phyloP scores from a whole-genome alignment of 2,797 vertebrate species.

The Lagorchestes hirsutus region DNA sequence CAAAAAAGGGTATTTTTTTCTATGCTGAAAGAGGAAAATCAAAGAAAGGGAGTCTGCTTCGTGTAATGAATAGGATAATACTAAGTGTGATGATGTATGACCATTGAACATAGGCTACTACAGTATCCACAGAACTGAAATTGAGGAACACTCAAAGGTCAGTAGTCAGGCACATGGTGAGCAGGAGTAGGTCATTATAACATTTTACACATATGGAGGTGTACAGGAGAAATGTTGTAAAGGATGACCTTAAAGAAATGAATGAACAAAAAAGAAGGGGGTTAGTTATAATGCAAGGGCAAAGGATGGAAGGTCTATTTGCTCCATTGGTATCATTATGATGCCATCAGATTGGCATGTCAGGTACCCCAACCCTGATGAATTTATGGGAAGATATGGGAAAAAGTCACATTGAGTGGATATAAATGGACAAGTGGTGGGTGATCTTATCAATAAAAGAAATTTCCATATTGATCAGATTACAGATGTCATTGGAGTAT shows the following conservation, averaged over 20 bases:
- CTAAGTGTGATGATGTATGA: not conserved
- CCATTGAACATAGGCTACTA: not conserved
- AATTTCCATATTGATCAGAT: not conserved
- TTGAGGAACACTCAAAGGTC: not conserved
- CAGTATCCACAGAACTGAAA: not conserved
- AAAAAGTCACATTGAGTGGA: not conserved
- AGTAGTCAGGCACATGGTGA: not conserved
- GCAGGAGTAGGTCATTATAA: not conserved
- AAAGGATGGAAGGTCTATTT: not conserved
- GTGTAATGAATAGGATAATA: not conserved
- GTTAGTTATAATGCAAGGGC: not conserved
- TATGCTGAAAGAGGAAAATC: not conserved
- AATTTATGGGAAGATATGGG: not conserved
- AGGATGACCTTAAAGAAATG: not conserved
- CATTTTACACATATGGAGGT: not conserved
- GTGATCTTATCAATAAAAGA: not conserved
- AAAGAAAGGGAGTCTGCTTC: not conserved
- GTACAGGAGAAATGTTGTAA: not conserved
- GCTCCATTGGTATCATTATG: not conserved
- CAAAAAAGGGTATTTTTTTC: not conserved
- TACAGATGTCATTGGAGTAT: not conserved
- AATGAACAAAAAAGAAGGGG: not conserved
- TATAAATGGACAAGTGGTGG: not conserved
- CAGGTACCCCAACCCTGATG: not conserved
- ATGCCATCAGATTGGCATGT: not conserved